phyloP scores from a whole-genome alignment of 53 echinoderm and acorn worm genomes.

The Mesocentrotus franciscanus region DNA sequence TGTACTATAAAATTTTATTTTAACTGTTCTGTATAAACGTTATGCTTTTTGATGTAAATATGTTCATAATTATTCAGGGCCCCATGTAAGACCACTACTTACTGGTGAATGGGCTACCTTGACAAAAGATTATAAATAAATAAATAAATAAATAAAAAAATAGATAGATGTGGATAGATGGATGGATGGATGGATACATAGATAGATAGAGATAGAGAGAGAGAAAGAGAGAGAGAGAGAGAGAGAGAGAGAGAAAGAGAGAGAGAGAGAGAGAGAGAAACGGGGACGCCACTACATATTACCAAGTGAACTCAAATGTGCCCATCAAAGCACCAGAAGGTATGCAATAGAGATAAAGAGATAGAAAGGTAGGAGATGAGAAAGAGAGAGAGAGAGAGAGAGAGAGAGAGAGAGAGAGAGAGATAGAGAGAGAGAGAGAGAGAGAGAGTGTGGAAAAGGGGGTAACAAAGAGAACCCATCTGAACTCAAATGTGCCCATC shows the following conservation, averaged over 20 bases:
- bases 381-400: not conserved
- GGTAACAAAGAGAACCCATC: too few relatives aligned
- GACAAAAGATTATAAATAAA: too few relatives aligned
- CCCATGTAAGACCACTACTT: too few relatives aligned
- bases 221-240: not conserved
- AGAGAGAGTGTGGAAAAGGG: not conserved
- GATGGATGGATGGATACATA: not conserved
- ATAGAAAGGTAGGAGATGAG: not conserved
- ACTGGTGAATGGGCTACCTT: too few relatives aligned
- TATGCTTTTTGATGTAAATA: too few relatives aligned
- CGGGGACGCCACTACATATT: slow-evolving; percentile 45
- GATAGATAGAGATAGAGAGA: not conserved
- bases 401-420: not conserved
- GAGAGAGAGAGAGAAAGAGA: too few relatives aligned
- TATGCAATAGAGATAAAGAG: not conserved
- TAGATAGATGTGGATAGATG: not conserved
- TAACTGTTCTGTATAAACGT: too few relatives aligned
- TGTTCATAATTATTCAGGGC: too few relatives aligned
- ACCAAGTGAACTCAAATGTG: slow-evolving; percentile 50
- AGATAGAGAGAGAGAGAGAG: not conserved
- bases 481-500: too few relatives aligned
- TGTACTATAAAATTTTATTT: too few relatives aligned
- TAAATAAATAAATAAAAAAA: too few relatives aligned
- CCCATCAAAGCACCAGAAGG: slow-evolving; percentile 60
- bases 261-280: not conserved